Evolutionary conservation across 2,888 invertebrate genomes (phyloP), one percentile per base, ranked within the genome.

Genomic region (Ichneumoninae sp.): DNA sequence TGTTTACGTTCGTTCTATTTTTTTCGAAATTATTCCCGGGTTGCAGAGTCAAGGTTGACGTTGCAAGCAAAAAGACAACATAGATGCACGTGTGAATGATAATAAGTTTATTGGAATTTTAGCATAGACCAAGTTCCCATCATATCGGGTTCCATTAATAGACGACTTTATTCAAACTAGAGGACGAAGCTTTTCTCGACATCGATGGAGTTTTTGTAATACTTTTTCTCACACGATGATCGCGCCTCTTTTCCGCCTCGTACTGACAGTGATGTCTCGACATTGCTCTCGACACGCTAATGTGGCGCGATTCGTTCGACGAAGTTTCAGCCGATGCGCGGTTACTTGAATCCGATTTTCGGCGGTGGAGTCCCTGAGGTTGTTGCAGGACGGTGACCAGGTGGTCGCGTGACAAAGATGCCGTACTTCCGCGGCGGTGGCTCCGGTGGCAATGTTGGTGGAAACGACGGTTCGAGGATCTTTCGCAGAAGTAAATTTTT

Each of bases 381-480:
- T 60, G 69, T 40, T 69, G 88, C 44, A 66, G 86, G 70, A 65
- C 88, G 90, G 44, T 88, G 88, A 26, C 90, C 89, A 81, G 89
- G 87, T 83, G 93, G 92, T 86, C 92, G 89, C 87, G 89, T 84
- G 85, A 92, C 92, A 88, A 91, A 93, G 90, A 92, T 92, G 47
- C 93, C 93, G 83, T 92, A 93, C 76, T 92, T 93, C 50, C 92
- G 88, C 47, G 91, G 93, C 30, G 92, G 92, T 10, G 92, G 92
- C 83, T 92, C 91, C 40, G 89, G 89, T 50, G 91, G 91, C 40
- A 81, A 57, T 5, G 90, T 79, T 75, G 93, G 91, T 57, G 92
- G 92, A 82, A 93, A 93, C 54, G 93, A 92, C 80, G 93, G 93
- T 71, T 92, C 92, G 84, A 93, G 89, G 74, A 93, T 88, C 93